Evolutionary conservation across 2,888 invertebrate genomes (phyloP), one percentile per base, ranked within the genome.

Genomic region (Hyles lineata): DNA sequence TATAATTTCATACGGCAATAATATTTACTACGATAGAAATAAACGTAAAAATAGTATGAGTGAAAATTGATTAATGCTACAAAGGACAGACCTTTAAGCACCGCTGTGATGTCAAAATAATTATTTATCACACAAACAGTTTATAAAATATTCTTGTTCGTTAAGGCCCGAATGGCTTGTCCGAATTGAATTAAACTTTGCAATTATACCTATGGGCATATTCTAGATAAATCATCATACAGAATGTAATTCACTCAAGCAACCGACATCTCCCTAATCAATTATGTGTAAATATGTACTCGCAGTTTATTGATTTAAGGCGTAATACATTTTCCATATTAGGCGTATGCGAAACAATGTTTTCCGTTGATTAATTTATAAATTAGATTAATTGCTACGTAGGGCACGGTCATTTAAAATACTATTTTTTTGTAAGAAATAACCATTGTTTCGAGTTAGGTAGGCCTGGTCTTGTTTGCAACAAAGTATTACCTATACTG

Each of bases 1-100:
- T 85, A 85, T 76, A 80, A 79, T 80, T 78, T 75, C 72, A 80
- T 82, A 80, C 78, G 81, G 80, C 81, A 81, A 81, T 78, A 80
- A 80, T 81, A 76, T 73, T 75, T 75, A 63, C 35, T 63, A 5
- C 23, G 6, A 50, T 50, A 63, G 35, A 63, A 43, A 67, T 72
- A 74, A 74, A 29, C 58, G 52, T 72, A 70, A 72, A 78, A 76
- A 78, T 76, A 76, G 72, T 73, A 74, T 43, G 67, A 43, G 55
- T 55, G n/a, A 55, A 55, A 55, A 55, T 23, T 67, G 67, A 67
- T 67, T 67, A 67, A 67, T 67, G 67, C 23, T 50, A 70, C 60
- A 50, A 15, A 67, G 67, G 67, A 71, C 73, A 74, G 43, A 67
- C 67, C 23, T 67, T 67, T 67, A 50, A 67, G 35, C 35, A 58